Conservation (phyloP, 2,797 vertebrate genomes). For the Iguana delicatissima region DNA sequence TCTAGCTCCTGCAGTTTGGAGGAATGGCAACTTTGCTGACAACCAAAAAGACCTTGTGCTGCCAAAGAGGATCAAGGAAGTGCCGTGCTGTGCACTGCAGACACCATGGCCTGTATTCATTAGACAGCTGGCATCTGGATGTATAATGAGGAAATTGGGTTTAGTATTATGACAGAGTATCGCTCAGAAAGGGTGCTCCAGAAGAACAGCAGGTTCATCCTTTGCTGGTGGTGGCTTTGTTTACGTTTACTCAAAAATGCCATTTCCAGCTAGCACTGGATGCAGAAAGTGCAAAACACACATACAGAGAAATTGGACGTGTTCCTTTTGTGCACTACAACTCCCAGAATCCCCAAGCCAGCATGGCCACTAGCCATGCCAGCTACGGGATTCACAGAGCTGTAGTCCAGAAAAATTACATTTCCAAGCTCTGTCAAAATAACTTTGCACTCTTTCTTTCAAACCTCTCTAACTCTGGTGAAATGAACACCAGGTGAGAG, state of each 20-base stretch:
- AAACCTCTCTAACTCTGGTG: too few relatives aligned
- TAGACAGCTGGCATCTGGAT: slow-evolving; percentile 64
- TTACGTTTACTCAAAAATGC: background rate
- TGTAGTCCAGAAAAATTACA: too few relatives aligned
- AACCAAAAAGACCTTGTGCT: slow-evolving; percentile 49
- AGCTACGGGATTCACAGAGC: too few relatives aligned
- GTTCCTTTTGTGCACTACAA: too few relatives aligned
- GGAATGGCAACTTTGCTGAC: slow-evolving; percentile 63
- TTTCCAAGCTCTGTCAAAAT: too few relatives aligned
- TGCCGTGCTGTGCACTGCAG: slow-evolving; percentile 57
- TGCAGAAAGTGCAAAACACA: background rate
- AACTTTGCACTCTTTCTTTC: too few relatives aligned
- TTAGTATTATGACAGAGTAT: background rate
- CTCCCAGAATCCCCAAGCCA: too few relatives aligned
- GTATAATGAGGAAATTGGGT: slow-evolving; percentile 56
- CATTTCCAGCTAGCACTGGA: background rate
- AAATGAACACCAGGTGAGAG: too few relatives aligned
- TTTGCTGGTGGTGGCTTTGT: background rate
- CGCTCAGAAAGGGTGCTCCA: background rate
- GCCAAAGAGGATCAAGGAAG: slow-evolving; percentile 52
- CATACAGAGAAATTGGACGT: too few relatives aligned
- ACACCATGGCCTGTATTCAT: slow-evolving; percentile 64
- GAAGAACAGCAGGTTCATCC: background rate
- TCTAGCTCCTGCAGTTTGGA: slow-evolving; percentile 58
- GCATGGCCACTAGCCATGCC: too few relatives aligned